Evolutionary conservation across 2,113 vertebrate genomes (phyloP).

Genomic region (Aphyosemion australe): DNA sequence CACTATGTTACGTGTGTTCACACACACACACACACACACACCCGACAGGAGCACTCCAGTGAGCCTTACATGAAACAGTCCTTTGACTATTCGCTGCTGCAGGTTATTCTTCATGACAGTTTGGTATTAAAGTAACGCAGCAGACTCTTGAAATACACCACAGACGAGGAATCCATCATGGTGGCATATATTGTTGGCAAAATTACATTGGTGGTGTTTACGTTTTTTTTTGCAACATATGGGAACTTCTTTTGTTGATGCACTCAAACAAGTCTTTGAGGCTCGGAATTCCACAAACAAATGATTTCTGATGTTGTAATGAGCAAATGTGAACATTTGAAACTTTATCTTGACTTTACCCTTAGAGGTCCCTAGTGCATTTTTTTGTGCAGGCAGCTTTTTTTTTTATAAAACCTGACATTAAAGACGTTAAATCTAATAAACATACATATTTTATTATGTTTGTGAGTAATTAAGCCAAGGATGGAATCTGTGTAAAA

Average conservation of each 20-base stretch:
- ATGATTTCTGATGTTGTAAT: too few species aligned
- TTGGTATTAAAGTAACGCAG: neutral
- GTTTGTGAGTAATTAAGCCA: too few species aligned
- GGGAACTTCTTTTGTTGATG: neutral
- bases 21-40: neutral
- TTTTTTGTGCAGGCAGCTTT: too few species aligned
- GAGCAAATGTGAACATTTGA: too few species aligned
- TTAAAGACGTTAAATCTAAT: too few species aligned
- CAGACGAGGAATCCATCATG: neutral
- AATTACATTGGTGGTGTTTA: neutral
- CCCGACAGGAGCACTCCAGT: neutral
- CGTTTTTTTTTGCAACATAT: neutral
- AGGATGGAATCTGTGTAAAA: too few species aligned
- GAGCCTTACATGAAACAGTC: constrained; percentile 2
- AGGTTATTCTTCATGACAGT: neutral
- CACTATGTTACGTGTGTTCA: constrained; percentile 8
- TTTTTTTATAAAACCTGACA: too few species aligned
- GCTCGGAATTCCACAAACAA: neutral
- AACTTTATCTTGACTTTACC: too few species aligned
- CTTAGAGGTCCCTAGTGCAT: too few species aligned
- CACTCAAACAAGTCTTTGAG: neutral
- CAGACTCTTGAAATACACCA: neutral
- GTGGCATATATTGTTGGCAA: neutral
- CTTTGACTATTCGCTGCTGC: neutral
- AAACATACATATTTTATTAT: too few species aligned